Conservation (phyloP, 2,113 vertebrate genomes). For the Butastur rufipennis region DNA sequence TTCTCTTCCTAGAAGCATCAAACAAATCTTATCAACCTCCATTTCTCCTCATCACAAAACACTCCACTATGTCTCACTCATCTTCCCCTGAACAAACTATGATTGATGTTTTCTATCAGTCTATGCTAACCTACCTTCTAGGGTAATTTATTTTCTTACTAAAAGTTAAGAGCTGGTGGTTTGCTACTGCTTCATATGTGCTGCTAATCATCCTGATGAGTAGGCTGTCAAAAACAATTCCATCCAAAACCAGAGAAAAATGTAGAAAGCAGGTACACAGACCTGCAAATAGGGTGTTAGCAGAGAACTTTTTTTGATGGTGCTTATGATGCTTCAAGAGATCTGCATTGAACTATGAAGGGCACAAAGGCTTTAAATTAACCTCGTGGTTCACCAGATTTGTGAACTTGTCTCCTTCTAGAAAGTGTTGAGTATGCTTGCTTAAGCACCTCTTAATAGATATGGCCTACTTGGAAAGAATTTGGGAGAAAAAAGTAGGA, state of each 20-base stretch:
- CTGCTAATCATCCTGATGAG: slow-evolving; percentile 36
- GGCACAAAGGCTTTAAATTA: not conserved
- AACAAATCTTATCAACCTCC: not conserved
- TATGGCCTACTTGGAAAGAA: not conserved
- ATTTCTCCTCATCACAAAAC: not conserved
- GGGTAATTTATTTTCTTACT: slow-evolving; percentile 60
- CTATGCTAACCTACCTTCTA: slow-evolving; percentile 19
- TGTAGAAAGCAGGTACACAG: not conserved
- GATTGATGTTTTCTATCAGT: slow-evolving; percentile 58
- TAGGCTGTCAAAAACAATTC: slow-evolving; percentile 19
- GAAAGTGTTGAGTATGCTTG: not conserved
- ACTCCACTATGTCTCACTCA: not conserved
- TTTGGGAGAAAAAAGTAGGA: not conserved
- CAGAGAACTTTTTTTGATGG: not conserved
- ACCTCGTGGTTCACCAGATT: not conserved
- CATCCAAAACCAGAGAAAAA: not conserved
- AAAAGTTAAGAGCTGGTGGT: slow-evolving; percentile 45
- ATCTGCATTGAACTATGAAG: not conserved
- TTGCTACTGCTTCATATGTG: not conserved
- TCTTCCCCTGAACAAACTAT: slow-evolving; percentile 29
- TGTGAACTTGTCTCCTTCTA: not conserved
- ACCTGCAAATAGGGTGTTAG: not conserved
- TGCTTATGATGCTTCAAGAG: not conserved
- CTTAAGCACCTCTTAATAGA: not conserved
- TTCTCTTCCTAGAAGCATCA: not conserved